phyloP scores from a whole-genome alignment of 2,113 vertebrate genomes.

The Taxidea taxus region DNA sequence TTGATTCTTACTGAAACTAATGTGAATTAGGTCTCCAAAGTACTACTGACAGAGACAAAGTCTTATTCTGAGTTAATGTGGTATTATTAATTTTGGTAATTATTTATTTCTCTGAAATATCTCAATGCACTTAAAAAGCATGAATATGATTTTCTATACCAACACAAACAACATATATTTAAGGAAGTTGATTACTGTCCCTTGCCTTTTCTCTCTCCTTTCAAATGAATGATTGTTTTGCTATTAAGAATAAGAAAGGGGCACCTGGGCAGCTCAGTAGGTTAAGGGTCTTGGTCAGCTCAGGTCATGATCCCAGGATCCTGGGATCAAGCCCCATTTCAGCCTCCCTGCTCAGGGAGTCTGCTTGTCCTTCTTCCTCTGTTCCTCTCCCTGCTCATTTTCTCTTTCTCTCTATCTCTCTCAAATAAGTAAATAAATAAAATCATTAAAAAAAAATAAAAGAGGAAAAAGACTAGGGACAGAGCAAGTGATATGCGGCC shows the following conservation, averaged over 20 bases:
- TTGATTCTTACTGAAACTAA: slow-evolving; percentile 19
- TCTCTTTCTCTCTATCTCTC: no score
- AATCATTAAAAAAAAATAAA: neutral
- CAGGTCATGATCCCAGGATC: no score
- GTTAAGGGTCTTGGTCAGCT: no score
- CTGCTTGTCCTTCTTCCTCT: no score
- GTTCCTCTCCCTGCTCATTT: no score
- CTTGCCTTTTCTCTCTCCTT: neutral
- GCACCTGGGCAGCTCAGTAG: no score
- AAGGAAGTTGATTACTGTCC: neutral
- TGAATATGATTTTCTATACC: slow-evolving; percentile 25
- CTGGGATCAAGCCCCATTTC: no score
- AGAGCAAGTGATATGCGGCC: neutral
- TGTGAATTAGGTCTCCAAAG: slow-evolving; percentile 32
- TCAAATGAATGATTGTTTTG: neutral
- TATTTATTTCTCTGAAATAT: slow-evolving; percentile 20
- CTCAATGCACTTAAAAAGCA: neutral
- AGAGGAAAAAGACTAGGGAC: neutral
- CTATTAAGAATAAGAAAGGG: neutral
- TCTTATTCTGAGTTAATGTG: slow-evolving; percentile 55
- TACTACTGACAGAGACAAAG: neutral
- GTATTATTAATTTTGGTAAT: slow-evolving; percentile 9
- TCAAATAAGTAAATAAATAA: no score
- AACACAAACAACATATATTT: slow-evolving; percentile 10
- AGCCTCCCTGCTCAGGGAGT: no score